phyloP scores from a whole-genome alignment of 2,113 vertebrate species.

The Hyaena hyaena region DNA sequence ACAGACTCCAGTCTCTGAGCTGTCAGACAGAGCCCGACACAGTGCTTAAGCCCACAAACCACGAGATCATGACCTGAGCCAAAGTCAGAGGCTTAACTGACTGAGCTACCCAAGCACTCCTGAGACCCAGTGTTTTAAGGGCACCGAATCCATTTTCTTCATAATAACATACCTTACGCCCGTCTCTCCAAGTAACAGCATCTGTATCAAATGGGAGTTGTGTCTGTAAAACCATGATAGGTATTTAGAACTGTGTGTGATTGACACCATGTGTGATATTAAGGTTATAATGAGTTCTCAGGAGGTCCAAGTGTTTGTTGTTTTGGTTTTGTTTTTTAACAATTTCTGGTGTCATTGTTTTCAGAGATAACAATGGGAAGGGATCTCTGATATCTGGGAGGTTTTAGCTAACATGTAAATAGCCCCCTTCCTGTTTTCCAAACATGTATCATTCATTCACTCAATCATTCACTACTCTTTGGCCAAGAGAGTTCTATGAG shows the following conservation, averaged over 20 bases:
- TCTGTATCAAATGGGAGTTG: not conserved
- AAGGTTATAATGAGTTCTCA: constrained; percentile 33
- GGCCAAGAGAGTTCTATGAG: not conserved
- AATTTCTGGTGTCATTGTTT: not conserved
- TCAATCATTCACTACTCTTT: not conserved
- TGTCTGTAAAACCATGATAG: not conserved
- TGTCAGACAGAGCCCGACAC: too few species aligned
- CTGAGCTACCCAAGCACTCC: too few species aligned
- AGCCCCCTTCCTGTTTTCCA: not conserved
- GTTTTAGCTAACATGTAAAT: constrained; percentile 2
- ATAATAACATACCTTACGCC: not conserved
- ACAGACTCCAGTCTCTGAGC: too few species aligned
- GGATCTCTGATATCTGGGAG: not conserved
- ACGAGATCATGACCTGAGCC: too few species aligned
- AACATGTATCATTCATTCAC: not conserved
- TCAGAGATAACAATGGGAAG: too few species aligned
- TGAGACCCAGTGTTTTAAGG: not conserved
- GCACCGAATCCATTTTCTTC: not conserved
- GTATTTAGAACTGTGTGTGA: not conserved
- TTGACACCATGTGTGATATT: not conserved
- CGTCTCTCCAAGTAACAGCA: not conserved
- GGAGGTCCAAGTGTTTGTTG: not conserved
- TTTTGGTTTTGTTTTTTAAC: constrained; percentile 3
- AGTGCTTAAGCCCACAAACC: too few species aligned
- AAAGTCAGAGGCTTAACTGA: too few species aligned